Conservation (phyloP, 2,888 invertebrate species). For the Zele albiditarsus region DNA sequence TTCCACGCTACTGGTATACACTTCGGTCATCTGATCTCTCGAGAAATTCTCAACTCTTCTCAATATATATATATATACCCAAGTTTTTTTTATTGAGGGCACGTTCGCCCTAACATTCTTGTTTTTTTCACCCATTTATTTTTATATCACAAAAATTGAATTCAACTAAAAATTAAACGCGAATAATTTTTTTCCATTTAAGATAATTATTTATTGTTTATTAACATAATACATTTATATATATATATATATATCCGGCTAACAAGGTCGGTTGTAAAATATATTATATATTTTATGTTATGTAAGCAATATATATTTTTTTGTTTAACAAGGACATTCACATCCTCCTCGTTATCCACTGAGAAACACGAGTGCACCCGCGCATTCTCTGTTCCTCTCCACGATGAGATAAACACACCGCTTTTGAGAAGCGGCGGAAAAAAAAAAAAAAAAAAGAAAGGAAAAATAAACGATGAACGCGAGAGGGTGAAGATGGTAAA, state of each 20-base stretch:
- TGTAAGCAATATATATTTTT: constrained; percentile 28
- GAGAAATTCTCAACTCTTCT: constrained; percentile 47
- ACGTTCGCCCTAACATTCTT: constrained; percentile 41
- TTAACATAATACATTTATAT: no score
- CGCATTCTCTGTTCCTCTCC: constrained; percentile 57
- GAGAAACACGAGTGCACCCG: constrained; percentile 64
- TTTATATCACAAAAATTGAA: neutral
- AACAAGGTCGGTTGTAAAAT: no score
- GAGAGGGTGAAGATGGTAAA: constrained; percentile 35
- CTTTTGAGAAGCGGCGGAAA: constrained; percentile 33
- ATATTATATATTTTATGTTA: no score
- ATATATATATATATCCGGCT: no score
- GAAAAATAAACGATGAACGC: constrained; percentile 7
- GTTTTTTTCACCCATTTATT: neutral
- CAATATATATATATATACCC: constrained; percentile 50
- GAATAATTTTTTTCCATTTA: no score
- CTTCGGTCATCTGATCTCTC: constrained; percentile 63
- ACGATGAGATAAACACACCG: constrained; percentile 57
- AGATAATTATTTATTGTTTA: neutral
- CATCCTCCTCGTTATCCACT: constrained; percentile 57
- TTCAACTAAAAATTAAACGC: neutral
- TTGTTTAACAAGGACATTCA: constrained; percentile 42
- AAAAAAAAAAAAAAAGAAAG: constrained; percentile 13
- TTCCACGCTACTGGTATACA: constrained; percentile 70
- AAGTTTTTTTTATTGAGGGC: constrained; percentile 49